Base-by-base conservation (phyloP, 2,113 vertebrate species). In the Anguilla japonica region DNA sequence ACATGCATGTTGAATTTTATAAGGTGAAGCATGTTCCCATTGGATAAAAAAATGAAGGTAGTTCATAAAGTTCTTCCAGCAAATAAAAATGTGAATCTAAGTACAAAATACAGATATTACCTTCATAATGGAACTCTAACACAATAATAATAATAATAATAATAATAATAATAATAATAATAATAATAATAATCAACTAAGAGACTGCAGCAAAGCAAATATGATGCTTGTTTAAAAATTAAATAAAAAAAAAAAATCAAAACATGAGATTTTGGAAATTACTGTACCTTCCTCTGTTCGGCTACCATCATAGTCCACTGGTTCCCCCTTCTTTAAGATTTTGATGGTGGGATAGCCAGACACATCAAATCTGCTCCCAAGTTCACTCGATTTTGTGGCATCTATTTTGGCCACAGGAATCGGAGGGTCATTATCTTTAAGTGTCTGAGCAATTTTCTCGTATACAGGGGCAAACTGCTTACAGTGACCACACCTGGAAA, bases 331-430 rank as follows among this genome's bases (percentile, higher is more conserved):
- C 90, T 99, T 99, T 50, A 99, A 88, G 88, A 99, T 97, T 95
- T 99, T 99, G 88, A 99, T 96, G 87, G 98, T 99, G 84, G 98
- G 98, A 88, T 99, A 99, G 15, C 98, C 98, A 1, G 96, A 97
- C 88, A 99, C 97, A 0, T 98, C 98, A 82, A 99, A 99, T 87
- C 95, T 96, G 91, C 94, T 92, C 0, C 96, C 96, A n/a, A 99
- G 9, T 0, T 81, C 85, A 2, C 90, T 96, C 5, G 97, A 96
- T 18, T 93, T 89, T 2, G 97, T 98, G 0, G 97, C 98, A 16
- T 99, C 98, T 20, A 99, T 93, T 94, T 99, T 99, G 79, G 96
- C 98, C 43, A 99, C 98, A 50, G 97, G 96, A 85, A 99, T 94
- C 0, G 98, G 96, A 87, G 98, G 98, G 81, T 99, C 97, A 0